Conservation (phyloP, 1,140 invertebrate species). For the Temnothorax nylanderi region DNA sequence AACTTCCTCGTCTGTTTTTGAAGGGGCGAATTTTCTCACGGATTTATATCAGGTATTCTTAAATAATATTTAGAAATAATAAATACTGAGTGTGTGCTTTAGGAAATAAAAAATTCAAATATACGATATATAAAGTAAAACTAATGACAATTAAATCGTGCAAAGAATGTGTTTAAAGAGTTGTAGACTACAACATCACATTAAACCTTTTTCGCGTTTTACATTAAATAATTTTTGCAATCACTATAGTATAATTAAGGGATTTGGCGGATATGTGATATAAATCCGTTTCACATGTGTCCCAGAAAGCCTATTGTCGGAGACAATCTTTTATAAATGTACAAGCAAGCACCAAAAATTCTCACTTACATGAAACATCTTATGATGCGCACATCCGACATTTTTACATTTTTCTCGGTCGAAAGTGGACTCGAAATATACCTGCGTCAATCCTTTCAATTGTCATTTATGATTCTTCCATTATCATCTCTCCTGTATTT, state of each 20-base stretch:
- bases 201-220: not conserved
- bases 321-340: conserved; percentile 8
- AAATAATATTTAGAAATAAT: conserved; percentile 25
- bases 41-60: not conserved
- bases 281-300: not conserved
- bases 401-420: conserved; percentile 16
- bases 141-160: conserved; percentile 16
- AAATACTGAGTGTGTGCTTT: not conserved
- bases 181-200: not conserved
- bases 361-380: not conserved
- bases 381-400: not conserved
- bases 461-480: conserved; percentile 67
- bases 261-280: conserved; percentile 12
- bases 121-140: not conserved
- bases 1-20: not conserved
- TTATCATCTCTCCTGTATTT: conserved; percentile 66
- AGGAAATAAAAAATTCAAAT: conserved; percentile 4
- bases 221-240: conserved; percentile 10
- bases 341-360: not conserved
- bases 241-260: not conserved
- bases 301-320: conserved; percentile 17
- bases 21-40: not conserved
- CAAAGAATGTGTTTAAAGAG: not conserved
- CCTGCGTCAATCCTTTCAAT: not conserved
- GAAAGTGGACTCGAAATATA: not conserved